Evolutionary conservation across 2,888 invertebrate species (phyloP).

Genomic region (Phasia obesa): DNA sequence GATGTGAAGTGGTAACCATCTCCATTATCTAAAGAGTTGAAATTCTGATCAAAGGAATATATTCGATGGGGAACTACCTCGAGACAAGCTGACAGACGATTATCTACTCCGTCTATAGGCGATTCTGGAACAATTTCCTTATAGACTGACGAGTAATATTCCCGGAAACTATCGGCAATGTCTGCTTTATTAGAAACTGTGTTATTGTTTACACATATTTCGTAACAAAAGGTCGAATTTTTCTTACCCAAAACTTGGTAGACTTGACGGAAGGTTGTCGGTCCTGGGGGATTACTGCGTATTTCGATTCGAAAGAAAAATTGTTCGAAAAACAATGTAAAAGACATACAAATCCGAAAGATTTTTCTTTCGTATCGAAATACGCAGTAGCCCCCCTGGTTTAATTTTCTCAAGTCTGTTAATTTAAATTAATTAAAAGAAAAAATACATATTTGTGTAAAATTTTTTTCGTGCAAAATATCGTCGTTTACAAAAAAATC

Average conservation of each 20-base stretch:
- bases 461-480: no score
- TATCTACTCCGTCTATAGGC: not conserved
- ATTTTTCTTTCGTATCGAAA: no score
- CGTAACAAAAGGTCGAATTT: conserved; percentile 6
- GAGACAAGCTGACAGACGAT: not conserved
- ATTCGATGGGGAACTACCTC: not conserved
- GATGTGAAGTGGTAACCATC: conserved; percentile 20
- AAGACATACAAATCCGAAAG: no score
- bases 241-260: not conserved
- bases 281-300: no score
- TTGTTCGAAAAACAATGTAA: no score
- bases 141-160: not conserved
- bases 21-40: conserved; percentile 2
- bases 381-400: no score
- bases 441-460: no score
- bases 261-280: conserved; percentile 3
- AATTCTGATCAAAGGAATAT: conserved; percentile 19
- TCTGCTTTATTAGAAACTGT: not conserved
- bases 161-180: not conserved
- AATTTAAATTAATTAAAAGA: no score
- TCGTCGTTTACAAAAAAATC: no score
- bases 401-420: conserved; percentile 24
- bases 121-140: no score
- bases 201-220: not conserved
- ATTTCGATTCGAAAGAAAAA: no score